These are phyloP conservation scores for Hydrocynus forskahlii DNA, from an alignment of 2,797 vertebrate species.

Conservation along the genomic window DNA sequence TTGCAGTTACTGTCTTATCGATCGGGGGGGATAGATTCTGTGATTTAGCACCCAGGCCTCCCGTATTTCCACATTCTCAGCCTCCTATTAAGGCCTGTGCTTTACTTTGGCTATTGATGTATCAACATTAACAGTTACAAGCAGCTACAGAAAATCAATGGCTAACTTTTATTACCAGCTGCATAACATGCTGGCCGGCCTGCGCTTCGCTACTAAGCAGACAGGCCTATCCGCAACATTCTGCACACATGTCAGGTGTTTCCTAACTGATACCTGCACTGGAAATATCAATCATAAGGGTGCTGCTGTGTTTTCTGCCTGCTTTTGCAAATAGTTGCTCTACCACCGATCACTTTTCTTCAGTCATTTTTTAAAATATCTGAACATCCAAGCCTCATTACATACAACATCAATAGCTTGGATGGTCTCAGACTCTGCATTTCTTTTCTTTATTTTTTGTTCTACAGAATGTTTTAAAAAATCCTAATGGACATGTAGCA, in stretches of 20 bases:
- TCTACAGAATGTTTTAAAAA: not conserved
- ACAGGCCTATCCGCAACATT: conserved; percentile 61
- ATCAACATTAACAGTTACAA: conserved; percentile 99
- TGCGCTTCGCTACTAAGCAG: conserved; percentile 75
- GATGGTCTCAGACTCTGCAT: conserved; percentile 21
- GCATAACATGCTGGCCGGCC: conserved; percentile 76
- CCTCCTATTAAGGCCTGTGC: conserved; percentile 92
- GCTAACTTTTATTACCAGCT: conserved; percentile 91
- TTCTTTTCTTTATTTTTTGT: not conserved
- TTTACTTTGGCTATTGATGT: conserved; percentile 99
- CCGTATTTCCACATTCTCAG: conserved; percentile 85
- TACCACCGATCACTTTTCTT: conserved; percentile 43
- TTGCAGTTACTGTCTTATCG: conserved; percentile 91
- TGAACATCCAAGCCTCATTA: conserved; percentile 36
- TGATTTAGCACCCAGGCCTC: conserved; percentile 88
- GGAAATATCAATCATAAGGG: conserved; percentile 71
- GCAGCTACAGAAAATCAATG: conserved; percentile 99
- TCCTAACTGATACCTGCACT: conserved; percentile 76
- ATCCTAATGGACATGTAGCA: conserved; percentile 1
- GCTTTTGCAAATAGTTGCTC: conserved; percentile 37
- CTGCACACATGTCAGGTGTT: conserved; percentile 70
- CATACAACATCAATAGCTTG: conserved; percentile 47
- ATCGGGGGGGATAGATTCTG: conserved; percentile 85
- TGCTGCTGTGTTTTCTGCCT: conserved; percentile 31
- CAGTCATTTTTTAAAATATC: conserved; percentile 42